Evolutionary conservation across 2,888 invertebrate genomes (phyloP), one percentile per base, ranked within the genome.

Genomic region (Acleris cristana): DNA sequence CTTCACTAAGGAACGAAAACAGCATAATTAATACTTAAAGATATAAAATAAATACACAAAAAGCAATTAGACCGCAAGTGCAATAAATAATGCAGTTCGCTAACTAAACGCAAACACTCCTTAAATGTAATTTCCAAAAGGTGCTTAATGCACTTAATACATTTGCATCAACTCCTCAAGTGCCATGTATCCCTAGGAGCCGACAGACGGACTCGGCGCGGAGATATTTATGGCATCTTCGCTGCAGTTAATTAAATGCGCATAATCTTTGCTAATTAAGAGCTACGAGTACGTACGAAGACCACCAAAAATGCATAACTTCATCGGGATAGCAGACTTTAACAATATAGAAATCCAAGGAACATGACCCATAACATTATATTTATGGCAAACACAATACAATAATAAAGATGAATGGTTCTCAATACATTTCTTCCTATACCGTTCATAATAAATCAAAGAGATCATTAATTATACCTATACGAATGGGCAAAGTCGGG

Each of bases 381-480:
- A 60, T 65, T 52, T 62, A 66, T 57, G 52, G 60, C 56, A 30
- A 52, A 45, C 52, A 58, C 59, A 54, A 65, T 52, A 69, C 59
- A 69, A 60, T 58, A 69, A 69, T 58, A 69, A 69, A 65, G 64
- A 70, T 57, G 62, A 70, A 71, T 71, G 60, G 56, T 53, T 76
- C 72, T 72, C 71, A 73, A 77, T 73, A 79, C 79, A 73, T 78
- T 76, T 76, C 77, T 79, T 78, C 60, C 48, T 23, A 57, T 58
- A 57, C 54, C 52, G 23, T 74, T 79, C 77, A 80, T 79, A 80
- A 82, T 82, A 82, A 82, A 82, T 82, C 82, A 81, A 75, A 73
- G 59, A 64, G 51, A 72, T 76, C 79, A 80, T 86, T 81, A 85
- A 82, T 82, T 83, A 83, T 79, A 78, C 73, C 74, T 77, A 74